Evolutionary conservation across 2,888 invertebrate genomes (phyloP).

Genomic region (Blastobasis adustella): DNA sequence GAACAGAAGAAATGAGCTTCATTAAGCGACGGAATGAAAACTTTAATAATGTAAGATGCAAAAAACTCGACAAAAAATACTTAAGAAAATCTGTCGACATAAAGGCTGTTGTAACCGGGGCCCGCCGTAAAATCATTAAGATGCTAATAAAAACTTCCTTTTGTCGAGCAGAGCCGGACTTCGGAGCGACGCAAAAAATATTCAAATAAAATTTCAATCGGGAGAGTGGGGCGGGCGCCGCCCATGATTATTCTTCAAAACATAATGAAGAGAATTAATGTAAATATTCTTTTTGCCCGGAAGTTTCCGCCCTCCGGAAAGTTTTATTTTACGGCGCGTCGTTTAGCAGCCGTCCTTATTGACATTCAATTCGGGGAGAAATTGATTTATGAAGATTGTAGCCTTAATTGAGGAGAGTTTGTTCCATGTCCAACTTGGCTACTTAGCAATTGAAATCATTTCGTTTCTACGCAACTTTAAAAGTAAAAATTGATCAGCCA

Average conservation of each 20-base stretch:
- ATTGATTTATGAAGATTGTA: constrained; percentile 75
- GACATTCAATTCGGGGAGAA: constrained; percentile 74
- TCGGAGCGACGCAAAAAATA: constrained; percentile 60
- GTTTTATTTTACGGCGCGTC: constrained; percentile 73
- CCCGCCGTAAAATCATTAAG: constrained; percentile 76
- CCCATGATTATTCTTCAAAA: constrained; percentile 76
- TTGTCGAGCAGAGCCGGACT: constrained; percentile 69
- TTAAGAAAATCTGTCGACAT: constrained; percentile 76
- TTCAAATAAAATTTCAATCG: constrained; percentile 76
- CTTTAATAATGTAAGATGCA: constrained; percentile 76
- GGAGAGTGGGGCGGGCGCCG: constrained; percentile 62
- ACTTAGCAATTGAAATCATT: too few relatives aligned
- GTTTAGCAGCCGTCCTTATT: constrained; percentile 73
- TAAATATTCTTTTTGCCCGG: constrained; percentile 73
- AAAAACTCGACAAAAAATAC: constrained; percentile 73
- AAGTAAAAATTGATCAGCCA: too few relatives aligned
- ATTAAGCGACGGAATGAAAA: constrained; percentile 74
- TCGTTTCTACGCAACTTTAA: too few relatives aligned
- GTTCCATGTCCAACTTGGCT: constrained; percentile 25
- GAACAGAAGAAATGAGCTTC: constrained; percentile 76
- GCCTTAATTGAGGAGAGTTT: constrained; percentile 69
- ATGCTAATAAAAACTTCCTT: constrained; percentile 77
- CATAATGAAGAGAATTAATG: constrained; percentile 77
- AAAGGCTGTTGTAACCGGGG: constrained; percentile 75
- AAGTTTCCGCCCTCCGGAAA: constrained; percentile 72